Conservation (phyloP, 1,140 invertebrate genomes). For the Scylla paramamosain region DNA sequence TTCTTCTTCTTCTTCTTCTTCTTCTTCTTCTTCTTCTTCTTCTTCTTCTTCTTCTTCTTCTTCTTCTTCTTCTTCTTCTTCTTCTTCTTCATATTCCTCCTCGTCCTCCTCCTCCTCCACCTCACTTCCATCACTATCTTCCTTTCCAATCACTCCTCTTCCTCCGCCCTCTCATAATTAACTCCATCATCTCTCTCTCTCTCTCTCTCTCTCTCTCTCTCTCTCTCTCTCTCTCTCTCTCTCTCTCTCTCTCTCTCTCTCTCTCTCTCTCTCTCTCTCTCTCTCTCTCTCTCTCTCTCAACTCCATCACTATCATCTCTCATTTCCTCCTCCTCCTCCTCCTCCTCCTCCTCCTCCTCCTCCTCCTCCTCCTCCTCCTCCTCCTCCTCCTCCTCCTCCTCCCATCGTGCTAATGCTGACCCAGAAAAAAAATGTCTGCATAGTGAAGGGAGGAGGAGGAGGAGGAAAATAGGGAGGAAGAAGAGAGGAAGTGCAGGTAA, state of each 20-base stretch:
- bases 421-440: neutral
- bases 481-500: neutral
- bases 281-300: too few relatives aligned
- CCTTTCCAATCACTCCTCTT: too few relatives aligned
- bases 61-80: too few relatives aligned
- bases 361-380: neutral
- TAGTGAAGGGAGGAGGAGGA: too few relatives aligned
- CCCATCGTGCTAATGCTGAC: neutral
- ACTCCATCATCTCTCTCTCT: neutral
- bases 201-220: neutral
- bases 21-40: neutral
- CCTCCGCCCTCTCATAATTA: neutral
- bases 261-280: constrained; percentile 31
- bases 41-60: too few relatives aligned
- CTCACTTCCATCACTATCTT: too few relatives aligned
- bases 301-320: neutral
- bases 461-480: too few relatives aligned
- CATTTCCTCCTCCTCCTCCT: neutral
- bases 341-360: constrained; percentile 2
- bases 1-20: neutral
- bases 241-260: constrained; percentile 38
- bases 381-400: neutral
- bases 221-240: constrained; percentile 33
- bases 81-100: too few relatives aligned
- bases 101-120: too few relatives aligned